phyloP scores from a whole-genome alignment of 2,113 vertebrate species.

The Progne subis region DNA sequence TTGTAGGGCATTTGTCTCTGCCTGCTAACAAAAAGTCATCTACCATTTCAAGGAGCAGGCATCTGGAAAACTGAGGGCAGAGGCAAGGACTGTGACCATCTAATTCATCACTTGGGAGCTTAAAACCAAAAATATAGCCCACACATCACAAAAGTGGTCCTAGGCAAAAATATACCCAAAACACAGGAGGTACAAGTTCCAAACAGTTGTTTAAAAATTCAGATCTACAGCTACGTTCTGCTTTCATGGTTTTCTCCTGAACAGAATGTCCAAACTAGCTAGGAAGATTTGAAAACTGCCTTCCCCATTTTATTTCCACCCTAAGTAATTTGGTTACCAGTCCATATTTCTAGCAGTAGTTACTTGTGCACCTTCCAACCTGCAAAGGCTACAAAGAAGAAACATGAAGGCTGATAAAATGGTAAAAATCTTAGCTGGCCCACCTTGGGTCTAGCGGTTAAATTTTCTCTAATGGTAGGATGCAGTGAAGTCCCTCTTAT shows the following conservation, averaged over 20 bases:
- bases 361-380: not conserved
- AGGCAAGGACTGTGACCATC: not conserved
- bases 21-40: not conserved
- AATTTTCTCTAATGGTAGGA: not conserved
- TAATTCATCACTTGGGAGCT: not conserved
- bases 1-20: constrained; percentile 3
- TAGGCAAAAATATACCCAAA: not conserved
- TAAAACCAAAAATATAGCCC: not conserved
- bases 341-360: not conserved
- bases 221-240: not conserved
- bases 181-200: not conserved
- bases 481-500: not conserved
- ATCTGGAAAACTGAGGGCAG: not conserved
- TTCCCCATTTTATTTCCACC: not conserved
- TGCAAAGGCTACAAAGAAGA: not conserved
- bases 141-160: not conserved
- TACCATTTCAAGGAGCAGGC: not conserved
- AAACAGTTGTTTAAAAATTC: not conserved
- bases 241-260: not conserved
- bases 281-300: not conserved
- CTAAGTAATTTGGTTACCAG: not conserved
- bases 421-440: not conserved
- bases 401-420: not conserved
- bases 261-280: not conserved
- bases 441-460: not conserved